These are phyloP conservation scores for Epicauta chinensis DNA, from an alignment of 1,140 invertebrate species.

Conservation along the genomic window DNA sequence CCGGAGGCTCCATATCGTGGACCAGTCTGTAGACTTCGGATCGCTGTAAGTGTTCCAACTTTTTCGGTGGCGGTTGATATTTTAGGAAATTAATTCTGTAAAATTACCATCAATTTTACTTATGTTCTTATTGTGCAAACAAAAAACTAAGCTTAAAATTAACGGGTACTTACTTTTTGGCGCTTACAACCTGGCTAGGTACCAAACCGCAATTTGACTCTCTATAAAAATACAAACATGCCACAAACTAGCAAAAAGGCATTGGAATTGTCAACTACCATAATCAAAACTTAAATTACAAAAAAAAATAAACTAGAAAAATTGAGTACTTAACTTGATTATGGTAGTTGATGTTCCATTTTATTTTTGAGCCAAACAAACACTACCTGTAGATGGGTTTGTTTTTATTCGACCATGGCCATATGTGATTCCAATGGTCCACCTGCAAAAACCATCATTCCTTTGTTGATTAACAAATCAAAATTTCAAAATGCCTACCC, in stretches of 20 bases:
- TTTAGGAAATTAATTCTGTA: slow-evolving; percentile 72
- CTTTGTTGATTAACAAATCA: slow-evolving; percentile 27
- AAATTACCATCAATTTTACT: slow-evolving; percentile 10
- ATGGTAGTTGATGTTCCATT: not conserved
- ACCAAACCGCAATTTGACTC: slow-evolving; percentile 27
- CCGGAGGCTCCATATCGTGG: slow-evolving; percentile 62
- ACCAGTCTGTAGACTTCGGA: slow-evolving; percentile 69
- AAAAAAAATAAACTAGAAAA: not conserved
- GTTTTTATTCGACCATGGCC: slow-evolving; percentile 47
- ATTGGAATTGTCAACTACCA: not conserved
- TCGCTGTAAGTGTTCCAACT: slow-evolving; percentile 62
- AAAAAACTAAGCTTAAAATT: not conserved
- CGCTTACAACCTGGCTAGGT: slow-evolving; percentile 12
- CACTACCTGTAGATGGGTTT: slow-evolving; percentile 46
- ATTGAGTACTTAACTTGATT: not conserved
- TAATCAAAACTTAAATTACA: not conserved
- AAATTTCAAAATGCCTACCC: slow-evolving; percentile 51
- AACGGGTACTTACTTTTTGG: slow-evolving; percentile 18
- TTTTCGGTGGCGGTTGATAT: slow-evolving; percentile 64
- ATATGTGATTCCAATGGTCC: slow-evolving; percentile 46
- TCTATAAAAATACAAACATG: slow-evolving; percentile 22
- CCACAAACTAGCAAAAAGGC: slow-evolving; percentile 7
- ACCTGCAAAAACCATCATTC: slow-evolving; percentile 43
- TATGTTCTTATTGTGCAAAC: too few species aligned
- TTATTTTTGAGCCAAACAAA: not conserved